A percentile compares a stretch with the other conserved stretches of the same genome.
Conservation (phyloP, 2,888 invertebrate species). For the Disparrhopalites patrizii region DNA sequence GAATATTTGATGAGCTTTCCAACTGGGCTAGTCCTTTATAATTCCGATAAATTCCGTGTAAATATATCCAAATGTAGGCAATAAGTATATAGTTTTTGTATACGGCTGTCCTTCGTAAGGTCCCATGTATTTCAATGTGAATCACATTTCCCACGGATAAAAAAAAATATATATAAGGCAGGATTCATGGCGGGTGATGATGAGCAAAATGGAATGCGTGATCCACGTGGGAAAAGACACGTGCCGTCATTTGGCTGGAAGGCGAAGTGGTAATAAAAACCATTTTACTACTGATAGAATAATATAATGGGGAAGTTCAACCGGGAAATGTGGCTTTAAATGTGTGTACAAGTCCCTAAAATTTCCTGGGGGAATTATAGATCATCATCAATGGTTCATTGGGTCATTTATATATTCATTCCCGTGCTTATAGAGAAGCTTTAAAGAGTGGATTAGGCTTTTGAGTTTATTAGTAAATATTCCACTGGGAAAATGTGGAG, state of each 20-base stretch:
- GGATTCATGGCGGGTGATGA: too few species aligned
- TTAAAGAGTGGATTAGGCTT: too few species aligned
- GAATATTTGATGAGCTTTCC: too few species aligned
- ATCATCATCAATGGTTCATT: conserved; percentile 17
- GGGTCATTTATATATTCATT: conserved; percentile 19
- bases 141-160: too few species aligned
- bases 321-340: conserved; percentile 17
- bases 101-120: neutral
- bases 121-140: too few species aligned
- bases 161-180: too few species aligned
- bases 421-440: too few species aligned
- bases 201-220: conserved; percentile 2
- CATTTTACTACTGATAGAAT: conserved; percentile 25
- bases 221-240: conserved; percentile 21
- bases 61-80: neutral
- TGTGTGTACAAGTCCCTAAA: conserved; percentile 17
- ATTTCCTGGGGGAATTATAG: conserved; percentile 18
- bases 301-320: conserved; percentile 16
- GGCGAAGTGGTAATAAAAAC: conserved; percentile 17
- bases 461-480: too few species aligned
- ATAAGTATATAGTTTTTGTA: neutral
- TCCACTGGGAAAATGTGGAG: too few species aligned
- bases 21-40: too few species aligned
- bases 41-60: too few species aligned
- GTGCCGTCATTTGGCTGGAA: neutral